Conservation (phyloP, 2,797 vertebrate species). For the Squalus acanthias region DNA sequence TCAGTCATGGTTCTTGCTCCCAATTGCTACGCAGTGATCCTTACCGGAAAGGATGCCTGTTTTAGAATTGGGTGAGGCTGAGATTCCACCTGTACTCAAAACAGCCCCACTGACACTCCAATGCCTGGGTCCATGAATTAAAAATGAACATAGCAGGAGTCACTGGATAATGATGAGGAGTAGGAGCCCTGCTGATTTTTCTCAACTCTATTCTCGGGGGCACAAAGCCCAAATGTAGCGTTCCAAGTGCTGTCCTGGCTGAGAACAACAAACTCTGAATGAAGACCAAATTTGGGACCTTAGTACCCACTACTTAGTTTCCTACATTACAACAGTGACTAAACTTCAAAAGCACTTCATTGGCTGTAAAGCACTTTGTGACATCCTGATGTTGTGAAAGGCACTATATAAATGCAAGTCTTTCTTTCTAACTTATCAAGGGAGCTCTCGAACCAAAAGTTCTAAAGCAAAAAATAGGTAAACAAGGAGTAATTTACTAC, state of each 20-base stretch:
- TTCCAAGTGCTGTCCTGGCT: neutral
- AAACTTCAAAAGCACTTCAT: too few relatives aligned
- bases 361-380: too few relatives aligned
- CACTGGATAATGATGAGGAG: neutral
- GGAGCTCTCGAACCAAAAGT: neutral
- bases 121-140: neutral
- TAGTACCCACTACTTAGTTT: too few relatives aligned
- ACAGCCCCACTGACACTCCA: neutral
- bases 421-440: too few relatives aligned
- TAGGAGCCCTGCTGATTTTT: neutral
- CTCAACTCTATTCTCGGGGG: neutral
- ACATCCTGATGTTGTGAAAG: too few relatives aligned
- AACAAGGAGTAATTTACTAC: conserved; percentile 4
- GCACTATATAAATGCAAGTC: too few relatives aligned
- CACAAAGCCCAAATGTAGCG: neutral
- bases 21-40: neutral
- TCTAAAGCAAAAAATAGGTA: neutral
- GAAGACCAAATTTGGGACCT: neutral
- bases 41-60: neutral
- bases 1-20: neutral
- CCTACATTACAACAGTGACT: too few relatives aligned
- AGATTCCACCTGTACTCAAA: neutral
- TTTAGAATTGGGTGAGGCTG: neutral
- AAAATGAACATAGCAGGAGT: neutral
- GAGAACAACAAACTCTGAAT: neutral